Evolutionary conservation across 2,113 vertebrate species (phyloP).

Genomic region (Tiliqua scincoides): DNA sequence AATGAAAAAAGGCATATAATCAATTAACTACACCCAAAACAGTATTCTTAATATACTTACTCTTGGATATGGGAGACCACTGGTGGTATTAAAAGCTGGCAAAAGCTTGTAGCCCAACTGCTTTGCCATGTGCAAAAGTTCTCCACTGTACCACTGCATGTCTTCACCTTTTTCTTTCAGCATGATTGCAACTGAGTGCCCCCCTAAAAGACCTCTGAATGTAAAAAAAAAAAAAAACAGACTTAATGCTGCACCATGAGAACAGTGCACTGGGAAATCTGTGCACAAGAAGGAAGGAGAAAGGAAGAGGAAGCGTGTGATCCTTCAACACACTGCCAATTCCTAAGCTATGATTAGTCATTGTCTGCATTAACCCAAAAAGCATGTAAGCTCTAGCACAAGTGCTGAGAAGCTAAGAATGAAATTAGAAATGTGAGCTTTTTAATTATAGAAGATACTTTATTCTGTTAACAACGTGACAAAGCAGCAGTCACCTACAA

Average conservation of each 20-base stretch:
- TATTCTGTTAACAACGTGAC: no score
- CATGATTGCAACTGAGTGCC: conserved; percentile 96
- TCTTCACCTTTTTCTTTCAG: conserved; percentile 89
- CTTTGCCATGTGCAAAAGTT: conserved; percentile 96
- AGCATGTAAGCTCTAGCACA: no score
- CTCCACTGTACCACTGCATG: conserved; percentile 96
- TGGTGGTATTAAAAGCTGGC: conserved; percentile 98
- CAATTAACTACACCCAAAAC: neutral
- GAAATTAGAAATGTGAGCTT: neutral
- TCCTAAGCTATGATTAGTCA: neutral
- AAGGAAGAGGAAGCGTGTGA: neutral
- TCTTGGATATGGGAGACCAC: conserved; percentile 96
- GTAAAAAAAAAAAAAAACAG: conserved; percentile 53
- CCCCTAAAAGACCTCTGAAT: conserved; percentile 91
- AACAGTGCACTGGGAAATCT: neutral
- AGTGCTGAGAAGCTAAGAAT: neutral
- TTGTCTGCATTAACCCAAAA: neutral
- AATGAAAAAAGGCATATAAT: no score
- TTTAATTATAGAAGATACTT: neutral
- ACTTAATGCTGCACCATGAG: neutral
- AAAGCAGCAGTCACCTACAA: no score
- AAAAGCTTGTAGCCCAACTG: conserved; percentile 92
- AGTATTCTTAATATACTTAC: conserved; percentile 77
- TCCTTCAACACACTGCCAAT: neutral
- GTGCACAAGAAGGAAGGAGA: neutral